Conservation (phyloP, 2,113 vertebrate genomes). For the Pholis gunnellus region DNA sequence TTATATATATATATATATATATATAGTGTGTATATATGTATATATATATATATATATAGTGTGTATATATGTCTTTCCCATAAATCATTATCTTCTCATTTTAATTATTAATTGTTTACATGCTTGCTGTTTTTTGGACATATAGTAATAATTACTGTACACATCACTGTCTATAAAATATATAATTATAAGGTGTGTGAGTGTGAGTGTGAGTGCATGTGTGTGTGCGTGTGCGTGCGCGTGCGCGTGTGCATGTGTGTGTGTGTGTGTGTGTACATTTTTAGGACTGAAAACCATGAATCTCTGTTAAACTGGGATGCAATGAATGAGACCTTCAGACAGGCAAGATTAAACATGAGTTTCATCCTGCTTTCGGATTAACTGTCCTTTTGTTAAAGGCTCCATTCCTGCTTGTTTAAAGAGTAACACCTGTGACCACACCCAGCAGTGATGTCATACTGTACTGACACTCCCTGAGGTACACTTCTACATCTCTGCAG, state of each 20-base stretch:
- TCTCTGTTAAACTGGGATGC: neutral
- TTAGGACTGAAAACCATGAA: neutral
- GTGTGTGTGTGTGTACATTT: neutral
- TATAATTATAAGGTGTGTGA: too few species aligned
- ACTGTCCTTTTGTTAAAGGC: neutral
- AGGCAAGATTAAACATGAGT: neutral
- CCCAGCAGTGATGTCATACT: neutral
- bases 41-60: too few species aligned
- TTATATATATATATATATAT: neutral
- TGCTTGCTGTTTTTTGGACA: too few species aligned
- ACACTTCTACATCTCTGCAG: neutral
- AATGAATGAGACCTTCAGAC: neutral
- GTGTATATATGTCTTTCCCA: neutral
- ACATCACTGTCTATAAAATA: neutral
- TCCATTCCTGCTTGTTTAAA: neutral
- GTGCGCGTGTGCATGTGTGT: too few species aligned
- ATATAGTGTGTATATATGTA: too few species aligned
- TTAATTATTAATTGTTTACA: neutral
- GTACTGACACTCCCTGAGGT: neutral
- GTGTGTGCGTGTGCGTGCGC: too few species aligned
- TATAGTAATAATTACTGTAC: neutral
- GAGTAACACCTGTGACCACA: neutral
- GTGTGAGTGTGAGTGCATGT: too few species aligned
- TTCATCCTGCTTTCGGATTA: neutral
- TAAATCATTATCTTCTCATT: neutral